These are phyloP conservation scores for Clarias platycephalus DNA, from an alignment of 2,797 vertebrate species.

Conservation along the genomic window DNA sequence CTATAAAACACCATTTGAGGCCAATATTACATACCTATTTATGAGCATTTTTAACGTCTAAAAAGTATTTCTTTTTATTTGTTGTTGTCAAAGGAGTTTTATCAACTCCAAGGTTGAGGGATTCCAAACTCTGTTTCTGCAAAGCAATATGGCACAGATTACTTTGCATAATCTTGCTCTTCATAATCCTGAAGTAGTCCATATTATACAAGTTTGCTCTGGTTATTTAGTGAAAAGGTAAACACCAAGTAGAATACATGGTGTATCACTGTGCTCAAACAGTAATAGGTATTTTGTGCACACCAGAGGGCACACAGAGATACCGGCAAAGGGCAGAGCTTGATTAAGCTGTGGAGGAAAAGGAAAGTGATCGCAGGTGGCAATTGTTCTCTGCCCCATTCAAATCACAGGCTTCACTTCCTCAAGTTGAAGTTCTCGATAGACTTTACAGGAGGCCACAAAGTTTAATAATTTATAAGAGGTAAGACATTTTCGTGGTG, in stretches of 20 bases:
- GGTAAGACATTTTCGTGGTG: conserved; percentile 66
- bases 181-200: no score
- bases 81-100: no score
- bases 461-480: conserved; percentile 73
- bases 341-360: conserved; percentile 58
- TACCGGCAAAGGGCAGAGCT: conserved; percentile 69
- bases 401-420: conserved; percentile 71
- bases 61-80: no score
- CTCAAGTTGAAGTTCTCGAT: conserved; percentile 54
- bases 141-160: no score
- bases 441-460: conserved; percentile 60
- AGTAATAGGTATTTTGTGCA: neutral
- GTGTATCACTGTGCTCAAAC: neutral
- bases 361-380: conserved; percentile 50
- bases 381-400: conserved; percentile 55
- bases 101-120: no score
- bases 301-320: conserved; percentile 52
- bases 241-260: neutral
- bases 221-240: neutral
- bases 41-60: neutral
- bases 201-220: neutral
- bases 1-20: neutral
- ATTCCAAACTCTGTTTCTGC: no score
- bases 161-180: no score
- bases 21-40: neutral